Evolutionary conservation across 2,888 invertebrate species (phyloP).

Genomic region (Metellina segmentata): DNA sequence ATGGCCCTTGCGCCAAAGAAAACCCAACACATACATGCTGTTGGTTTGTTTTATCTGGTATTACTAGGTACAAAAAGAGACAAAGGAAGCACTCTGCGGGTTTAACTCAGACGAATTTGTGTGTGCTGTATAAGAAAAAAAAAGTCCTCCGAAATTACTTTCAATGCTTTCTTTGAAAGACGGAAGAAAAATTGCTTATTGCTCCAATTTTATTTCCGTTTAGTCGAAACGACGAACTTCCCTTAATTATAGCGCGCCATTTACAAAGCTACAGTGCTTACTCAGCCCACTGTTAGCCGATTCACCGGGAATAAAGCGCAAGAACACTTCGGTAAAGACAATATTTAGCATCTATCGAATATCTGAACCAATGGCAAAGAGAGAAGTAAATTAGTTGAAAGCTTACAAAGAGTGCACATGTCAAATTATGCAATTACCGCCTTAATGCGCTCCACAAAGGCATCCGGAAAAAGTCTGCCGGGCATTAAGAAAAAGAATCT

Average conservation of each 20-base stretch:
- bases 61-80: background rate
- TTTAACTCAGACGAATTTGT: too few species aligned
- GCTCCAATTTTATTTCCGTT: background rate
- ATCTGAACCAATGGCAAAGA: constrained; percentile 36
- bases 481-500: constrained; percentile 60
- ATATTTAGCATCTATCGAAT: constrained; percentile 26
- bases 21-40: background rate
- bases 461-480: constrained; percentile 29
- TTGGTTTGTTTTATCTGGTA: background rate
- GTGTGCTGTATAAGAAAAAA: too few species aligned
- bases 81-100: too few species aligned
- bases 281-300: constrained; percentile 18
- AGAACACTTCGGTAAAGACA: constrained; percentile 25
- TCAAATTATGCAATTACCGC: constrained; percentile 57
- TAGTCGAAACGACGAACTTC: constrained; percentile 15
- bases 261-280: background rate
- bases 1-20: background rate
- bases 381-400: constrained; percentile 57
- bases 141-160: too few species aligned
- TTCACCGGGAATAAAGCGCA: constrained; percentile 34
- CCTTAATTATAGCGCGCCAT: constrained; percentile 38
- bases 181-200: constrained; percentile 1
- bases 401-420: constrained; percentile 40
- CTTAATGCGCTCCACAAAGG: constrained; percentile 43
- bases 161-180: background rate